Evolutionary conservation across 2,888 invertebrate species (phyloP).

Genomic region (Leucozona laternaria): DNA sequence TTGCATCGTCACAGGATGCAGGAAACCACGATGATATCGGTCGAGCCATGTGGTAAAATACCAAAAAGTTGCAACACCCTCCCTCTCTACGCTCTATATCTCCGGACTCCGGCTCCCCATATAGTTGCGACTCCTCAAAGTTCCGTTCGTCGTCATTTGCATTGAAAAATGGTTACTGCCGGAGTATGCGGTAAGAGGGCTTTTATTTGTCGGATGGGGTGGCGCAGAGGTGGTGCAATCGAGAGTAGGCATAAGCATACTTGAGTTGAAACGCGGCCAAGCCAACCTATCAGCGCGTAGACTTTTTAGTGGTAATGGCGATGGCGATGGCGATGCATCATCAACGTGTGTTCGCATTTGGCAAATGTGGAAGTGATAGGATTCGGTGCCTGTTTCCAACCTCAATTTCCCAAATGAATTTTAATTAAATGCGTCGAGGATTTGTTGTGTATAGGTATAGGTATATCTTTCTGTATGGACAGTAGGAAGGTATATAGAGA

Average conservation of each 20-base stretch:
- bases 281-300: constrained; percentile 74
- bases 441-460: constrained; percentile 46
- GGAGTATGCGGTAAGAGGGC: constrained; percentile 13
- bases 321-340: constrained; percentile 66
- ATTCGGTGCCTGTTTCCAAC: constrained; percentile 72
- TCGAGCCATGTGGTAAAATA: constrained; percentile 73
- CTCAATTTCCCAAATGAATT: constrained; percentile 76
- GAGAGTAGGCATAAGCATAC: constrained; percentile 59
- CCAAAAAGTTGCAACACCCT: constrained; percentile 71
- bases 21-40: constrained; percentile 75
- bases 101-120: background rate
- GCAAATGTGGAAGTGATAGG: constrained; percentile 74
- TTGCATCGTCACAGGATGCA: constrained; percentile 68
- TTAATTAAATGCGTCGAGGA: constrained; percentile 76
- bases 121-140: background rate
- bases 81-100: background rate
- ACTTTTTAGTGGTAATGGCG: constrained; percentile 65
- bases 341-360: constrained; percentile 65
- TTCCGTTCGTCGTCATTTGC: constrained; percentile 22
- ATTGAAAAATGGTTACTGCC: constrained; percentile 64
- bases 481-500: background rate
- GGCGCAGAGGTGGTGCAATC: background rate
- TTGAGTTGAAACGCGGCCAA: constrained; percentile 74
- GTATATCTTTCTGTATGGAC: background rate
- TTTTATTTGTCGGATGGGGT: constrained; percentile 1